These are phyloP conservation scores for Pasiphila rectangulata DNA, from an alignment of 2,888 invertebrate species.

Conservation along the genomic window DNA sequence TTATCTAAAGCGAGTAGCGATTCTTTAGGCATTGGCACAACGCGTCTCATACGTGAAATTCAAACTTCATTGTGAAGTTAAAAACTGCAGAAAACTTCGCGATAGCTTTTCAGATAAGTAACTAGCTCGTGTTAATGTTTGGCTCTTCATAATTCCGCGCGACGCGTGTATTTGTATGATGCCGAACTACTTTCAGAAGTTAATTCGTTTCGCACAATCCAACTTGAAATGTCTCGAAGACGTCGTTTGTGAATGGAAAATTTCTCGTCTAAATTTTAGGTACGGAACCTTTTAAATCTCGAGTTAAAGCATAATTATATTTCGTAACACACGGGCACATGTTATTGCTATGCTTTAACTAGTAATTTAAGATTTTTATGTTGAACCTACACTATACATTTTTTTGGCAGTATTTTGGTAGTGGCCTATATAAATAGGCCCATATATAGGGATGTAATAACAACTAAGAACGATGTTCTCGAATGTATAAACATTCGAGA, in stretches of 20 bases:
- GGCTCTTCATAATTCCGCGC: constrained; percentile 67
- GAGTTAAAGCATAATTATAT: constrained; percentile 7
- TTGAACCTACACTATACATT: no score
- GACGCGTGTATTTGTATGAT: constrained; percentile 48
- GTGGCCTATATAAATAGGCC: no score
- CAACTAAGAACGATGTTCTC: no score
- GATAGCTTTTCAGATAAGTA: constrained; percentile 72
- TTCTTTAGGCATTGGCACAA: no score
- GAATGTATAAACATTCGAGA: no score
- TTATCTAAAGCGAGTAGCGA: no score
- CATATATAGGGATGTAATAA: no score
- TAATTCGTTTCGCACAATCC: constrained; percentile 72
- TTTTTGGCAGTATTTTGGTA: no score
- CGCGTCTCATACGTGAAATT: constrained; percentile 14
- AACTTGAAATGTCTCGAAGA: constrained; percentile 58
- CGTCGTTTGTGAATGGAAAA: constrained; percentile 50
- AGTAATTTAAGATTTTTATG: constrained; percentile 1
- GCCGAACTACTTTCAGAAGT: constrained; percentile 72
- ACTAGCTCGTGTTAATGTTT: constrained; percentile 71
- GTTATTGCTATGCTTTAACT: constrained; percentile 1
- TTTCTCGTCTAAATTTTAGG: constrained; percentile 27
- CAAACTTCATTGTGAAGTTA: constrained; percentile 45
- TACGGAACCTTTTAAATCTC: constrained; percentile 19
- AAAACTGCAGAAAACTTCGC: constrained; percentile 64
- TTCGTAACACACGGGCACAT: constrained; percentile 1